Percentiles rank a stretch among this genome's conserved stretches.
Evolutionary conservation across 2,888 invertebrate species (phyloP).

Genomic region (Drosophila quinaria): DNA sequence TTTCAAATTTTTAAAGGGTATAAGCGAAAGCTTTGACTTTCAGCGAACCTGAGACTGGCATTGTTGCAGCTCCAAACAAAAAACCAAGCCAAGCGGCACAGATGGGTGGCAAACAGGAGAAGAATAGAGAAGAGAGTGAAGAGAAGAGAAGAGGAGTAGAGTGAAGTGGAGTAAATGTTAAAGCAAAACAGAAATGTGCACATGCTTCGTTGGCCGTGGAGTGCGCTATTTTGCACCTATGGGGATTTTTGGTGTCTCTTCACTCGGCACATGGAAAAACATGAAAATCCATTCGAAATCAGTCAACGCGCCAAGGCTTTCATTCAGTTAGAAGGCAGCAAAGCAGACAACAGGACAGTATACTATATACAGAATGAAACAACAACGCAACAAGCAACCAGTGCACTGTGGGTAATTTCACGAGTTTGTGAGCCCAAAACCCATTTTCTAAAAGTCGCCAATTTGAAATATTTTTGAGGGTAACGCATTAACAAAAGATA

Average conservation of each 20-base stretch:
- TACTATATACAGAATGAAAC: conserved; percentile 14
- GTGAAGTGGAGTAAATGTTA: conserved; percentile 1
- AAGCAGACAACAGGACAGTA: conserved; percentile 26
- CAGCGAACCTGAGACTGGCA: conserved; percentile 12
- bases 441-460: too few relatives aligned
- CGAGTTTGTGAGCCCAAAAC: too few relatives aligned
- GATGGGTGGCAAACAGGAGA: neutral
- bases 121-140: neutral
- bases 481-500: too few relatives aligned
- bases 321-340: conserved; percentile 75
- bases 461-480: too few relatives aligned
- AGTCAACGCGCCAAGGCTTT: conserved; percentile 78
- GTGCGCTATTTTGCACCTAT: conserved; percentile 80
- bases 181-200: conserved; percentile 65
- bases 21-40: conserved; percentile 6
- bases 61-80: conserved; percentile 16
- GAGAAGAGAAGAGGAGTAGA: neutral
- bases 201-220: conserved; percentile 71
- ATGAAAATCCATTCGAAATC: conserved; percentile 79
- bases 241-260: conserved; percentile 63
- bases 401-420: too few relatives aligned
- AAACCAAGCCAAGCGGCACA: conserved; percentile 17
- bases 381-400: conserved; percentile 27
- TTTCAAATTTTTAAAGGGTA: conserved; percentile 5
- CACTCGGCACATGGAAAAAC: conserved; percentile 57